These are phyloP conservation scores for Styela clava DNA, from an alignment of 23 tunicate genomes.

Conservation along the genomic window DNA sequence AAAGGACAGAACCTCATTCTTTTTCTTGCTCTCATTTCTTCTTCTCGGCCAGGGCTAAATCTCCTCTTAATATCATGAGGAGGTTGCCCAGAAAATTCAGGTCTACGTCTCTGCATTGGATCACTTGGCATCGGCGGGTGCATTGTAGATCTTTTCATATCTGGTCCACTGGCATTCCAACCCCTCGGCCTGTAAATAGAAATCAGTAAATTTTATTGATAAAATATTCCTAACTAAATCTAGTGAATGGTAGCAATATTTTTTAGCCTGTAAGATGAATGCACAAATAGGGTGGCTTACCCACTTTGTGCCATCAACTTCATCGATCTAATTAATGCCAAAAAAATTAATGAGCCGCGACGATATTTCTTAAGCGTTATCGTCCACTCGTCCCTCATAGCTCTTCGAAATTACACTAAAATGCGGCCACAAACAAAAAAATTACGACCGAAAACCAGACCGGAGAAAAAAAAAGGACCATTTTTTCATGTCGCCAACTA, in stretches of 20 bases:
- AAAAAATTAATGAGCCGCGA: no score
- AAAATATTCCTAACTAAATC: neutral
- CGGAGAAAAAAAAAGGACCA: no score
- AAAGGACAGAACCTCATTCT: conserved; percentile 75
- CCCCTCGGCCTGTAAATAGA: conserved; percentile 51
- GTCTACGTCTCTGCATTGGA: conserved; percentile 40
- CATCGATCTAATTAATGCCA: no score
- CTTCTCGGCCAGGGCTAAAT: conserved; percentile 69
- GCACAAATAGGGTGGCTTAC: no score
- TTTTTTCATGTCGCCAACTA: no score
- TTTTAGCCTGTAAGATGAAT: neutral
- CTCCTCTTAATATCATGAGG: conserved; percentile 73
- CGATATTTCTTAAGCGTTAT: no score
- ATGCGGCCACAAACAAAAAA: no score
- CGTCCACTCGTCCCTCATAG: no score
- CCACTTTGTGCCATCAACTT: no score
- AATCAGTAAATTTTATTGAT: neutral
- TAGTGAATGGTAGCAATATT: neutral
- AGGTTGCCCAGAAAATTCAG: conserved; percentile 61
- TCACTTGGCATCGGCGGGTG: conserved; percentile 43
- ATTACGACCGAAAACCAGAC: no score
- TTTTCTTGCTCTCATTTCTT: conserved; percentile 78
- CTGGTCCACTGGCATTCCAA: conserved; percentile 59
- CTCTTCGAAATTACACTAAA: no score
- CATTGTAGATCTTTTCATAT: conserved; percentile 63